Percentiles rank a stretch among this genome's conserved stretches.
Evolutionary conservation across 2,797 vertebrate genomes (phyloP).

Genomic region (Amblyraja radiata): DNA sequence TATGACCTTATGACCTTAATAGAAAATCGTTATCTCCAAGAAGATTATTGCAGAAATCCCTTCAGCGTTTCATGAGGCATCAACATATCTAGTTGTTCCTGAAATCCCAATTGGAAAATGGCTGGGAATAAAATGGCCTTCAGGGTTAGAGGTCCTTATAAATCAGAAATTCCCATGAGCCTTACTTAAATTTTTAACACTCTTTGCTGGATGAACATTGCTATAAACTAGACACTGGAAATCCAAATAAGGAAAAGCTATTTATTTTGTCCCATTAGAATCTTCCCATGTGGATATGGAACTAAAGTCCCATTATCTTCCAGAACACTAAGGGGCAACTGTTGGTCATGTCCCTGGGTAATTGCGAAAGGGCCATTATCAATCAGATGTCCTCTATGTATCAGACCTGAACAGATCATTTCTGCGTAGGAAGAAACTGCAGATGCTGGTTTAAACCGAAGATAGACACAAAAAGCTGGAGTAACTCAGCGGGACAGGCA

Average conservation of each 20-base stretch:
- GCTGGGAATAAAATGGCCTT: not conserved
- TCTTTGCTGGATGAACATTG: constrained; percentile 18
- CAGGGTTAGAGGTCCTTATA: not conserved
- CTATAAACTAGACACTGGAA: not conserved
- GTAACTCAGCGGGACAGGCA: too few species aligned
- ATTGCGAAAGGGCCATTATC: not conserved
- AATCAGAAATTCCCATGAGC: not conserved
- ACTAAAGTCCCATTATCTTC: not conserved
- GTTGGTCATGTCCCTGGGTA: not conserved
- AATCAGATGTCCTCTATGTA: constrained; percentile 5
- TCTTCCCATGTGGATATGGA: constrained; percentile 25
- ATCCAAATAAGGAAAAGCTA: constrained; percentile 23
- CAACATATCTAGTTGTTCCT: not conserved
- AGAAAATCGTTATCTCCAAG: not conserved
- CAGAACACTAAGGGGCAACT: not conserved
- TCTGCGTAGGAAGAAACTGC: too few species aligned
- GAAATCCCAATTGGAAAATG: not conserved
- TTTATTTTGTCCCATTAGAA: constrained; percentile 7
- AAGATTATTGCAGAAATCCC: not conserved
- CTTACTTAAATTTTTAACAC: constrained; percentile 5
- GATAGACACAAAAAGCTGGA: too few species aligned
- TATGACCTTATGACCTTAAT: not conserved
- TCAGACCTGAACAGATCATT: not conserved
- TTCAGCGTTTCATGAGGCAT: not conserved
- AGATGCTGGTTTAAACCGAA: too few species aligned